Conservation (phyloP, 2,797 vertebrate genomes). For the Bradypodion pumilum region DNA sequence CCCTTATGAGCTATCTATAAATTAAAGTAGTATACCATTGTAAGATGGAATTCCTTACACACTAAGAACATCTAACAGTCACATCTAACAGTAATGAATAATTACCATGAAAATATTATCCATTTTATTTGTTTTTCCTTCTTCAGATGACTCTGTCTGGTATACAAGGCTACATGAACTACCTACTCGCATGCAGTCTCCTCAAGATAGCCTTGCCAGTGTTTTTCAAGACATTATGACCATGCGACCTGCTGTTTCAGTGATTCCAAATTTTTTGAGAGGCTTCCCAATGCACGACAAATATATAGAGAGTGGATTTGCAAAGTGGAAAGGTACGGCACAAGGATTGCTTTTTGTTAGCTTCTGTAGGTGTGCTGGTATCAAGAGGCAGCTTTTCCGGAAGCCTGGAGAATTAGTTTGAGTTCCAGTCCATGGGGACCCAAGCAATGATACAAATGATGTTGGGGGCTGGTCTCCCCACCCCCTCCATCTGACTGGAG, state of each 20-base stretch:
- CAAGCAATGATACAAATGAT: not conserved
- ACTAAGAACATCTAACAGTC: too few species aligned
- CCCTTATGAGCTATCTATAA: too few species aligned
- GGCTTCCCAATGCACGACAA: conserved; percentile 79
- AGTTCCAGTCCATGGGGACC: not conserved
- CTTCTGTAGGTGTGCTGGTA: not conserved
- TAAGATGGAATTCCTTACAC: too few species aligned
- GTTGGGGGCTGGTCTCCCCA: not conserved
- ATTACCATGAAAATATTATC: not conserved
- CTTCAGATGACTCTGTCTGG: conserved; percentile 67
- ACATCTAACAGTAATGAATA: not conserved
- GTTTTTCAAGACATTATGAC: conserved; percentile 73
- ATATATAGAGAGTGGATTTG: conserved; percentile 79
- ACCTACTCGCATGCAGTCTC: conserved; percentile 68
- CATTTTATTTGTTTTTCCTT: not conserved
- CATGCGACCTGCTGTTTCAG: conserved; percentile 73
- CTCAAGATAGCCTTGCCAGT: conserved; percentile 67
- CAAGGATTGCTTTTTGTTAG: not conserved
- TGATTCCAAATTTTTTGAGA: conserved; percentile 82
- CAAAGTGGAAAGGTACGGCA: conserved; percentile 79
- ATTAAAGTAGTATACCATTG: too few species aligned
- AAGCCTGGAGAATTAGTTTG: not conserved
- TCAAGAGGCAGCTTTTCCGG: not conserved
- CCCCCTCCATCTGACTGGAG: not conserved
- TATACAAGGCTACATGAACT: conserved; percentile 58